Conservation (phyloP, 2,797 vertebrate genomes). For the Phataginus tricuspis region DNA sequence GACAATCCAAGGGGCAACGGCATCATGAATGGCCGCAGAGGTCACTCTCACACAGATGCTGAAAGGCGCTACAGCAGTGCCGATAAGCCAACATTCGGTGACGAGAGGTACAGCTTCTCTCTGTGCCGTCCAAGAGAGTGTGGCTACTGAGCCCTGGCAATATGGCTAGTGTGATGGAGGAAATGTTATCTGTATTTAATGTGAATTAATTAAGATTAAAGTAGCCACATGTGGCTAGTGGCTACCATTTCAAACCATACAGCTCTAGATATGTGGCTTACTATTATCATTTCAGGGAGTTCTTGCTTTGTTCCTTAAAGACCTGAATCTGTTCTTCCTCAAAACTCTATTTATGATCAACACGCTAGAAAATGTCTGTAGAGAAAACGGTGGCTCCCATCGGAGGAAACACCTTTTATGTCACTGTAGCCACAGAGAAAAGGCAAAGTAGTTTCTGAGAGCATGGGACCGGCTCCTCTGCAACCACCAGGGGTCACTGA, state of each 20-base stretch:
- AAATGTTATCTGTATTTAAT: background rate
- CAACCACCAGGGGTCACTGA: constrained; percentile 72
- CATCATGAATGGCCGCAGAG: background rate
- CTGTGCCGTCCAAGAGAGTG: accelerated
- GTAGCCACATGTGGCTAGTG: background rate
- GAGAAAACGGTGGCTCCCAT: constrained; percentile 16
- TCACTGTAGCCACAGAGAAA: constrained; percentile 59
- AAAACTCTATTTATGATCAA: constrained; percentile 55
- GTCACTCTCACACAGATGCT: background rate
- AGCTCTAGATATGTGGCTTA: background rate
- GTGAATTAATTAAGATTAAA: background rate
- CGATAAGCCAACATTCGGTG: background rate
- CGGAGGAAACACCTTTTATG: background rate
- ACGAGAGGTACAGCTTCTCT: accelerated
- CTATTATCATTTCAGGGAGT: background rate
- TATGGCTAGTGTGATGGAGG: background rate
- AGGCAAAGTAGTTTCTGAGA: constrained; percentile 63
- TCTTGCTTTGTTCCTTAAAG: background rate
- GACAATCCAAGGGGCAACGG: background rate
- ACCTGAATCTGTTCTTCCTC: constrained; percentile 52
- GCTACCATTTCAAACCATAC: background rate
- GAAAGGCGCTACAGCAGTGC: accelerated
- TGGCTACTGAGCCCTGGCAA: background rate
- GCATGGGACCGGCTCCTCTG: constrained; percentile 24
- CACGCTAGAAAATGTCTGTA: constrained; percentile 49